Evolutionary conservation across 2,113 vertebrate species (phyloP).

Genomic region (Jacana jacana): DNA sequence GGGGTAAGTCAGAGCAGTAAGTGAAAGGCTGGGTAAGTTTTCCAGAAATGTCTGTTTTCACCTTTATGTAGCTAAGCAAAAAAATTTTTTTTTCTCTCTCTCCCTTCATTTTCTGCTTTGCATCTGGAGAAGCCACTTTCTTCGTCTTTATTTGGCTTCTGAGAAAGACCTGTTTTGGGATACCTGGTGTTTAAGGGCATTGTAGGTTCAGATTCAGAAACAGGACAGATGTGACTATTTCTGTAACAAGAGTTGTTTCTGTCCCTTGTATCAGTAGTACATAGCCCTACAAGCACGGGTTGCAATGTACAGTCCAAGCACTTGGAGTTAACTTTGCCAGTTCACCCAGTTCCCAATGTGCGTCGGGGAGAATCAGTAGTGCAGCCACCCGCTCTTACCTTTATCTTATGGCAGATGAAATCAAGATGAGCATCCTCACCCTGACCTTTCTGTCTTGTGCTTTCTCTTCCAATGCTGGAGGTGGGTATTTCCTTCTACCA

Average conservation of each 20-base stretch:
- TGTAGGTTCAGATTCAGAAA: background rate
- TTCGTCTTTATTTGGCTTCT: background rate
- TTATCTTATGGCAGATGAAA: background rate
- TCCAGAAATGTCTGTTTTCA: background rate
- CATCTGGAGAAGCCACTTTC: background rate
- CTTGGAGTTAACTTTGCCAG: background rate
- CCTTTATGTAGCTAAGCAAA: background rate
- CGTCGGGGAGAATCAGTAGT: background rate
- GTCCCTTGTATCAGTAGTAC: background rate
- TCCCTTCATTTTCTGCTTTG: background rate
- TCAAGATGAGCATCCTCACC: background rate
- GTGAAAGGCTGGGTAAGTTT: background rate
- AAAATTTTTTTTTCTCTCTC: background rate
- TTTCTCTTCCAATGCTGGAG: background rate
- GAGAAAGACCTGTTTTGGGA: background rate
- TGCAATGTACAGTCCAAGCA: background rate
- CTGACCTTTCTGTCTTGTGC: background rate
- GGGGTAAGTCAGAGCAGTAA: background rate
- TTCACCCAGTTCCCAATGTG: background rate
- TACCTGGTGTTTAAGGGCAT: background rate
- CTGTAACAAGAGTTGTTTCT: background rate
- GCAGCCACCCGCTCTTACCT: background rate
- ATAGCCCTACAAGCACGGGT: rapidly evolving
- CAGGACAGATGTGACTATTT: background rate
- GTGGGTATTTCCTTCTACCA: background rate